phyloP scores from a whole-genome alignment of 2,888 invertebrate genomes.

The Drosophila nr. perissopoda region DNA sequence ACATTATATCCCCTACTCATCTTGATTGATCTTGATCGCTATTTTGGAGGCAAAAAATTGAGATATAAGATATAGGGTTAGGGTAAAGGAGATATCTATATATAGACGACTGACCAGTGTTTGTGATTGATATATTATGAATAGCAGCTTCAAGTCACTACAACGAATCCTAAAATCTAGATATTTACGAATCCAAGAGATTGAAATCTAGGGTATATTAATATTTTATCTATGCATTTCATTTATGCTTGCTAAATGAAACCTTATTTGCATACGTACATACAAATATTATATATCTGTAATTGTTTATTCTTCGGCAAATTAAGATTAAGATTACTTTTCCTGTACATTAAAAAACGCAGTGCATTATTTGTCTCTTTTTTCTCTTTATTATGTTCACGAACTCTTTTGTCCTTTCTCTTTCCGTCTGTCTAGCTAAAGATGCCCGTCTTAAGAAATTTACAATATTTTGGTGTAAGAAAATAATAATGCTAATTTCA shows the following conservation, averaged over 20 bases:
- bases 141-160: too few species aligned
- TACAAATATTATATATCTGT: background rate
- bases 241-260: background rate
- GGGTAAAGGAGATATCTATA: too few species aligned
- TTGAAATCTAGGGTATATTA: background rate
- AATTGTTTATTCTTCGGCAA: background rate
- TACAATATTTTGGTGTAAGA: conserved; percentile 9
- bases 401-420: background rate
- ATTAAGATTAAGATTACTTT: background rate
- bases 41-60: too few species aligned
- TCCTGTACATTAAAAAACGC: background rate
- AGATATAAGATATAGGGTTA: too few species aligned
- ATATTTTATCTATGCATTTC: background rate
- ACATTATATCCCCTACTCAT: too few species aligned
- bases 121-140: background rate
- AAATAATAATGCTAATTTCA: conserved; percentile 43
- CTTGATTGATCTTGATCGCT: too few species aligned
- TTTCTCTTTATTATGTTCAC: background rate
- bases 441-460: background rate
- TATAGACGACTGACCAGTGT: too few species aligned
- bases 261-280: background rate
- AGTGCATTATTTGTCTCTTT: background rate
- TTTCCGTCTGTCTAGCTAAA: conserved; percentile 1
- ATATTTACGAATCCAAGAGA: background rate
- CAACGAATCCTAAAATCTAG: background rate